phyloP scores from a whole-genome alignment of 1,140 invertebrate species.

The Caenorhabditis remanei region DNA sequence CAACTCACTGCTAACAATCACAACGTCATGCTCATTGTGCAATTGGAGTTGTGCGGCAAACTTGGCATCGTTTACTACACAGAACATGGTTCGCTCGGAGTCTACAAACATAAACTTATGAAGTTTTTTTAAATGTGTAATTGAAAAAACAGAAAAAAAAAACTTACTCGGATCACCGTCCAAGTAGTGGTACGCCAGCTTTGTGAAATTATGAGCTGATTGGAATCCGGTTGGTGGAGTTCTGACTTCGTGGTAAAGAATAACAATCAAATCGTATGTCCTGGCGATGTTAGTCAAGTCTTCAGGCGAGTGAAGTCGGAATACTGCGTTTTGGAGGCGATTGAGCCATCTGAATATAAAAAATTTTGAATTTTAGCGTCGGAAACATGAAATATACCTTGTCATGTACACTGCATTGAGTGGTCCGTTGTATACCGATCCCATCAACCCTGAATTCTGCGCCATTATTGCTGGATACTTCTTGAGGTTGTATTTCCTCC shows the following conservation, averaged over 20 bases:
- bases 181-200: background rate
- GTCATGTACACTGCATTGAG: background rate
- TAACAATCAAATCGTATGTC: background rate
- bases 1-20: constrained; percentile 1
- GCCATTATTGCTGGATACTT: constrained; percentile 32
- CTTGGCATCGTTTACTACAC: background rate
- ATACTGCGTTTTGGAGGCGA: background rate
- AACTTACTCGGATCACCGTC: constrained; percentile 29
- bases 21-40: constrained; percentile 28
- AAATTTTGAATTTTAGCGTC: background rate
- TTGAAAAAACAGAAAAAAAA: background rate
- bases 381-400: background rate
- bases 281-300: background rate
- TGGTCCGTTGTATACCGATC: constrained; percentile 11
- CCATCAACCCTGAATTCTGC: background rate
- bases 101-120: background rate
- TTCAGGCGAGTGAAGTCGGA: background rate
- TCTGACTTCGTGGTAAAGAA: background rate
- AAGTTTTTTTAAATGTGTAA: background rate
- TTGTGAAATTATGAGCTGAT: constrained; percentile 14
- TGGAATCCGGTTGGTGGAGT: background rate
- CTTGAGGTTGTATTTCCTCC: constrained; percentile 21
- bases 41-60: constrained; percentile 11
- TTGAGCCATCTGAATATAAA: constrained; percentile 16
- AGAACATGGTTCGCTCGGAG: constrained; percentile 3